Evolutionary conservation across 2,113 vertebrate genomes (phyloP).

Genomic region (Bambusicola thoracicus): DNA sequence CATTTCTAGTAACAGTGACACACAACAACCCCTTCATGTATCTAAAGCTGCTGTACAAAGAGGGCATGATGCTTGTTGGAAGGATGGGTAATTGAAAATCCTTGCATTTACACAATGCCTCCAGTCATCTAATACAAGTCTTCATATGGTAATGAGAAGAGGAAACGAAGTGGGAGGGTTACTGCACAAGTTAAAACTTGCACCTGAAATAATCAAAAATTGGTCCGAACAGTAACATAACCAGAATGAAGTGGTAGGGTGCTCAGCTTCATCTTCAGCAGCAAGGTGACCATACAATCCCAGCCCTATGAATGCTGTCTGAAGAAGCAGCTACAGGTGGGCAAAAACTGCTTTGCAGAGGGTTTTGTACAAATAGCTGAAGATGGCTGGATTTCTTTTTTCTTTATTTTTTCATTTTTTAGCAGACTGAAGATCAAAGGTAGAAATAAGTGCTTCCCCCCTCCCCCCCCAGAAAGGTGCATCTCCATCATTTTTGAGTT

Average conservation of each 20-base stretch:
- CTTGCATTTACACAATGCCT: conserved; percentile 61
- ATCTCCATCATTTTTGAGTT: background rate
- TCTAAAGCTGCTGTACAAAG: conserved; percentile 22
- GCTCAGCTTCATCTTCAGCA: conserved; percentile 32
- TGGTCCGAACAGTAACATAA: background rate
- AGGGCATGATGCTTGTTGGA: conserved; percentile 25
- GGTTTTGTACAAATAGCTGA: background rate
- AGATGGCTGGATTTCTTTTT: background rate
- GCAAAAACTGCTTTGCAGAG: background rate
- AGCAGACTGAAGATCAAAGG: background rate
- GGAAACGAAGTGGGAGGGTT: conserved; percentile 64
- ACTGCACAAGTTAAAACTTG: conserved; percentile 64
- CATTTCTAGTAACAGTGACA: background rate
- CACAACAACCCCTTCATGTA: background rate
- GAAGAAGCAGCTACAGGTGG: conserved; percentile 32
- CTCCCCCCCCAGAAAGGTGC: background rate
- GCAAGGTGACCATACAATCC: background rate
- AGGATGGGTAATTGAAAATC: conserved; percentile 65
- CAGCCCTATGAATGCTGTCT: background rate
- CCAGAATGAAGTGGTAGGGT: conserved; percentile 46
- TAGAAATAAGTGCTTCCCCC: background rate
- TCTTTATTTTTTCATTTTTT: background rate
- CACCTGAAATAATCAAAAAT: conserved; percentile 71
- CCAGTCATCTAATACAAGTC: conserved; percentile 46
- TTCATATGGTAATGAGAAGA: conserved; percentile 61